Evolutionary conservation across 2,888 invertebrate species (phyloP), one percentile per base, ranked within the genome.

Genomic region (Aphelenchoides bicaudatus): DNA sequence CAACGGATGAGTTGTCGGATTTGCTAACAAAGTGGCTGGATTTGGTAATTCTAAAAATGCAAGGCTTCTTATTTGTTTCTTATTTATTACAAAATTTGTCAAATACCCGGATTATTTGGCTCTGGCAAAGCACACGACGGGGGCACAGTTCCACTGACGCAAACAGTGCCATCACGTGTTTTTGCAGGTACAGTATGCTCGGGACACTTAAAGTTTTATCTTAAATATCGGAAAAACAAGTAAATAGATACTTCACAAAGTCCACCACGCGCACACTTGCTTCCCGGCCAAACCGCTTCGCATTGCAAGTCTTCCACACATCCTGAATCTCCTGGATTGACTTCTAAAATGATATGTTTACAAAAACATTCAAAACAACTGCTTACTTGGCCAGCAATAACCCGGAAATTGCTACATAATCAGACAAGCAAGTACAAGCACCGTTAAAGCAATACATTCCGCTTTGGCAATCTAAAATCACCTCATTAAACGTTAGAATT

Each of bases 381-480:
- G 53, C 16, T 30, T 49, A 73, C 73, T 74, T 39, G 70, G 72
- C 74, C 74, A 74, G 56, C 74, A 74, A 46, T 75, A 75, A 8
- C 73, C 71, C 1, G 68, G n/a, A 56, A 29, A 74, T 73, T 3
- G 74, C 66, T 28, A 74, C 73, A 60, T 72, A 75, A 50, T 74
- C 72, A 34, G 70, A 68, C 25, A 74, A 57, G 58, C 74, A 74
- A 21, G 62, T 64, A 55, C 74, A 74, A 4, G 68, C 63, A 3
- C 74, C 74, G n/a, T 68, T 72, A n/a, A 69, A 71, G 46, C 74
- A 74, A 54, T 69, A 74, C 74, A 74, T 74, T 34, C 74, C 73
- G 21, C 71, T 55, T 54, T 75, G 74, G 51, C 74, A 74, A 52
- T 74, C 74, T n/a, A n/a, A n/a, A n/a, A n/a, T n/a, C n/a, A n/a